Base-by-base conservation (phyloP, 1,140 invertebrate species). In the Mycetomoellerius zeteki region DNA sequence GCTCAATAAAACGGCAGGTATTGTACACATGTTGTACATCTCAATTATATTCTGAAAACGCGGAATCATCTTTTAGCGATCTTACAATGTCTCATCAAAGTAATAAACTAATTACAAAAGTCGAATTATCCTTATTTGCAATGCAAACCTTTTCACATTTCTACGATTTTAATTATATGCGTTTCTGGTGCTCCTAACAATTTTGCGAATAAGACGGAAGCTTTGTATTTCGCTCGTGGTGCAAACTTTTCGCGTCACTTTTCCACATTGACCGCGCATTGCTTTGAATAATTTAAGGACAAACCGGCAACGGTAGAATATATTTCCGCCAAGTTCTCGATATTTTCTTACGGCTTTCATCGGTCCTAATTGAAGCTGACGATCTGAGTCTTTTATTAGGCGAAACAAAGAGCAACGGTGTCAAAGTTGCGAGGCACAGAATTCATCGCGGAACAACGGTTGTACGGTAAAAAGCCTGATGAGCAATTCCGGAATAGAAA, bases 401-500 rank as follows among this genome's bases (percentile, higher is more conserved):
- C 50, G 50, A 54, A 85, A 85, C 73, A 87, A 90, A 85, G 85
- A 81, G 58, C 78, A 52, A 52, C 58, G 67, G 47, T 54, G 72
- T 64, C n/a, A 60, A 81, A 90, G 80, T 88, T 76, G 77, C 67
- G 80, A 69, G 82, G 60, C 52, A 52, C 37, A 19, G 76, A 90
- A 89, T 88, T 89, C 89, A 85, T 90, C 88, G 80, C 88, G 7
- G 60, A 58, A 16, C 65, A 10, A 73, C 54, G 27, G 77, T 30
- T 47, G 72, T 52, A 21, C 67, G 86, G 47, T 24, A 60, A 56
- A 56, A 56, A 56, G 56, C 88, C 54, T 75, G 89, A 90, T 90
- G 86, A 87, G 88, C 89, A 90, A 90, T 90, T 89, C 80, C 84
- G 87, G 84, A 64, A 89, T 90, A 56, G 64, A 73, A 90, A 89